Evolutionary conservation across 2,113 vertebrate genomes (phyloP).

Genomic region (Cervus canadensis): DNA sequence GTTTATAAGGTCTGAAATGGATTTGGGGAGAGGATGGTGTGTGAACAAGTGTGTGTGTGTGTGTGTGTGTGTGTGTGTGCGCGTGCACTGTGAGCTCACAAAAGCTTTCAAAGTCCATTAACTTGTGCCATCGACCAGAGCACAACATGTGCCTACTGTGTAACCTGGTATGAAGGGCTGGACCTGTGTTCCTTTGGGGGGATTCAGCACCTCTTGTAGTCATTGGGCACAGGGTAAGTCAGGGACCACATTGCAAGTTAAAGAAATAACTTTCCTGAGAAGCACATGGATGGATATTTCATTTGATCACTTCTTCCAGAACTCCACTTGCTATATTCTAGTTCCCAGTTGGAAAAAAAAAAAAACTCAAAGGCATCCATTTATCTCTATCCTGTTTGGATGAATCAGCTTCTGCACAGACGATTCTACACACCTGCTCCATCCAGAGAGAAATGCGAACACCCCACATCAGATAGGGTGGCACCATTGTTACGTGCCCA

Average conservation of each 20-base stretch:
- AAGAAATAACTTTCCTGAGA: conserved; percentile 5
- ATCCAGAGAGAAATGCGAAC: not conserved
- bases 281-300: not conserved
- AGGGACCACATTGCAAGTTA: not conserved
- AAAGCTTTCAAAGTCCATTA: conserved; percentile 11
- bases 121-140: conserved; percentile 11
- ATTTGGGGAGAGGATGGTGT: not conserved
- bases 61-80: not conserved
- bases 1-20: not conserved
- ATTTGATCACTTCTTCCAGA: conserved; percentile 32
- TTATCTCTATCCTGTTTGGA: not conserved
- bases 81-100: not conserved
- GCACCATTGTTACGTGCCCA: not conserved
- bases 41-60: not conserved
- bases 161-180: not conserved
- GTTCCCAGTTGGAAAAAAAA: not conserved
- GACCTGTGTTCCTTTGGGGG: not conserved
- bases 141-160: not conserved
- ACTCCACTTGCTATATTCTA: not conserved
- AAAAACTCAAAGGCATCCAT: not conserved
- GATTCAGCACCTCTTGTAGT: not conserved
- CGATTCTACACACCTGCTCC: not conserved
- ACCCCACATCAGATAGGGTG: too few relatives aligned
- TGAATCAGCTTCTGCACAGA: not conserved
- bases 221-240: not conserved